Conservation (phyloP, 92 coral and sea anemone genomes). For the Heliopora coerulea region DNA sequence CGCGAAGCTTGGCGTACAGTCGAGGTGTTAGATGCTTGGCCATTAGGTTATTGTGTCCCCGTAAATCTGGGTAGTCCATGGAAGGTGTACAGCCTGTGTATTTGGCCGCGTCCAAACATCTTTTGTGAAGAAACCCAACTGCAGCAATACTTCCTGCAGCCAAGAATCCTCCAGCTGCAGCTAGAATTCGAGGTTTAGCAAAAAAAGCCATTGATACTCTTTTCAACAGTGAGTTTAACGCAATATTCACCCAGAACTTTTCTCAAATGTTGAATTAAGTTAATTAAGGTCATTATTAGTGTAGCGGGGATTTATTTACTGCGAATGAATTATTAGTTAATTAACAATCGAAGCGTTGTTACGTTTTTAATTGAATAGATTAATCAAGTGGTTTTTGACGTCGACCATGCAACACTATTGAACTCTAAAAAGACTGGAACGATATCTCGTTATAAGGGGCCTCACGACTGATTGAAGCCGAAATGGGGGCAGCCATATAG, state of each 20-base stretch:
- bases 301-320: too few species aligned
- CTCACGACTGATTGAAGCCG: too few species aligned
- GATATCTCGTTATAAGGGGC: too few species aligned
- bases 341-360: too few species aligned
- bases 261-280: background rate
- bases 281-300: background rate
- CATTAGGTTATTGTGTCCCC: conserved; percentile 90
- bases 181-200: conserved; percentile 45
- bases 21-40: conserved; percentile 90
- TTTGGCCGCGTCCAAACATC: conserved; percentile 27
- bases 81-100: conserved; percentile 42
- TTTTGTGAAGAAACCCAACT: conserved; percentile 36
- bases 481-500: too few species aligned
- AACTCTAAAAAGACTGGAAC: too few species aligned
- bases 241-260: background rate
- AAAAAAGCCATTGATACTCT: conserved; percentile 44
- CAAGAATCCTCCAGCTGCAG: conserved; percentile 46
- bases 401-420: too few species aligned
- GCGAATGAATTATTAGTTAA: too few species aligned
- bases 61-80: conserved; percentile 87
- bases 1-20: conserved; percentile 75
- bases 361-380: too few species aligned
- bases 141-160: conserved; percentile 38
- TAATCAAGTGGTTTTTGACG: too few species aligned
- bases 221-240: conserved; percentile 2